These are phyloP conservation scores for Ceuthmochares aereus DNA, from an alignment of 2,113 vertebrate species.

Conservation along the genomic window DNA sequence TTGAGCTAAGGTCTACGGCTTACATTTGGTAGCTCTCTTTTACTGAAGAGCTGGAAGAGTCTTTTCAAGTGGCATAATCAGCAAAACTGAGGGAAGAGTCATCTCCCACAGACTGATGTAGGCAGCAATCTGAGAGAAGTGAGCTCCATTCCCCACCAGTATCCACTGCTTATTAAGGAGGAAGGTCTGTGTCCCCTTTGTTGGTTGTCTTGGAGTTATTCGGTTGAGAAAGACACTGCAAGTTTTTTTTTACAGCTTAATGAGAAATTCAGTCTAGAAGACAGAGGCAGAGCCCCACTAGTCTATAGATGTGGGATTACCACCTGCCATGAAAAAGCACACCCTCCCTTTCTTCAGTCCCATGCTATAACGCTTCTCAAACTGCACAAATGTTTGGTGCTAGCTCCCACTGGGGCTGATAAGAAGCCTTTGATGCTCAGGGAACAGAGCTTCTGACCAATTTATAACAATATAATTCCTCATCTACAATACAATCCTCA, in stretches of 20 bases:
- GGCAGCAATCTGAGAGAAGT: background rate
- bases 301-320: background rate
- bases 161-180: background rate
- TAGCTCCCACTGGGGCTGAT: background rate
- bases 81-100: background rate
- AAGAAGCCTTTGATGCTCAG: background rate
- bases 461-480: background rate
- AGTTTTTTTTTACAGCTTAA: background rate
- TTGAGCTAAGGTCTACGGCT: background rate
- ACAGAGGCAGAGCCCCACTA: background rate
- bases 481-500: no score
- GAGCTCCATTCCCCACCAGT: background rate
- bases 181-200: background rate
- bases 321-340: background rate
- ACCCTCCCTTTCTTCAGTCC: background rate
- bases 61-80: background rate
- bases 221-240: background rate
- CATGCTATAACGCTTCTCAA: background rate
- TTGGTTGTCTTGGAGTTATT: background rate
- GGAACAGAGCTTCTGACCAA: background rate
- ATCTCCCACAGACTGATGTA: fast-evolving
- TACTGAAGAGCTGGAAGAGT: background rate
- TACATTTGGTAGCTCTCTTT: background rate
- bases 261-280: background rate
- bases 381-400: background rate